Percentiles rank a stretch among this genome's conserved stretches.
These are phyloP conservation scores for Dendroctonus valens DNA, from an alignment of 1,140 invertebrate genomes.

Conservation along the genomic window DNA sequence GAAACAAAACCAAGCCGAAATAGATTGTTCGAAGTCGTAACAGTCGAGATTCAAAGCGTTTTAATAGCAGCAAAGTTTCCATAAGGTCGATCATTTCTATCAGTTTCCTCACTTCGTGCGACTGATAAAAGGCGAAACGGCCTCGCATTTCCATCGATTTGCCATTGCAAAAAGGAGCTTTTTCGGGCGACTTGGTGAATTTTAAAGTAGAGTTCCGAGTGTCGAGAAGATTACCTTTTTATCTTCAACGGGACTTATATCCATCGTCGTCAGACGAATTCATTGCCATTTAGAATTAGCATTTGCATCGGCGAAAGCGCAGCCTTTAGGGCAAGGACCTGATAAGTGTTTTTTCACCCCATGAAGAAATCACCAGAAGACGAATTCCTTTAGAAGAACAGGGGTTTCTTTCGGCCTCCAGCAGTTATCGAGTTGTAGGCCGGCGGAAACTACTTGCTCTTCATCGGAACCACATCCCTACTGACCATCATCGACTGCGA, in stretches of 20 bases:
- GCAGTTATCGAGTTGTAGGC: constrained; percentile 78
- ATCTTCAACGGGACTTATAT: not conserved
- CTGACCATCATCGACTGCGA: too few relatives aligned
- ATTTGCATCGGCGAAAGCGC: too few relatives aligned
- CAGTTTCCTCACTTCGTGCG: constrained; percentile 7
- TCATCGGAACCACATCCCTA: constrained; percentile 11
- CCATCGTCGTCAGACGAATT: not conserved
- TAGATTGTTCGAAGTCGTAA: too few relatives aligned
- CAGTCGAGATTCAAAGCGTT: not conserved
- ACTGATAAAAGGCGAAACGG: constrained; percentile 23
- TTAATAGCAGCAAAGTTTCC: constrained; percentile 9
- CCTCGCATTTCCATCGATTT: constrained; percentile 26
- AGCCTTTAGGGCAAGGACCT: too few relatives aligned
- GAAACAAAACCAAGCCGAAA: not conserved
- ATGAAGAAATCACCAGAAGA: not conserved
- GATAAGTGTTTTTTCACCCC: too few relatives aligned
- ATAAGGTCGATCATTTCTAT: constrained; percentile 18
- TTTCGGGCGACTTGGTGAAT: constrained; percentile 10
- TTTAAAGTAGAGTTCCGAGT: constrained; percentile 11
- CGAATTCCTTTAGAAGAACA: constrained; percentile 43
- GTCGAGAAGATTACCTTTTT: constrained; percentile 24
- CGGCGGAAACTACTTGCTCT: constrained; percentile 87
- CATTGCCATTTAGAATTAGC: too few relatives aligned
- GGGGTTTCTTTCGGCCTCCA: constrained; percentile 93
- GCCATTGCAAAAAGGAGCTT: constrained; percentile 15